A percentile compares a stretch with the other conserved stretches of the same genome.
Conservation (phyloP, 2,888 invertebrate genomes). For the Luperina nickerlii region DNA sequence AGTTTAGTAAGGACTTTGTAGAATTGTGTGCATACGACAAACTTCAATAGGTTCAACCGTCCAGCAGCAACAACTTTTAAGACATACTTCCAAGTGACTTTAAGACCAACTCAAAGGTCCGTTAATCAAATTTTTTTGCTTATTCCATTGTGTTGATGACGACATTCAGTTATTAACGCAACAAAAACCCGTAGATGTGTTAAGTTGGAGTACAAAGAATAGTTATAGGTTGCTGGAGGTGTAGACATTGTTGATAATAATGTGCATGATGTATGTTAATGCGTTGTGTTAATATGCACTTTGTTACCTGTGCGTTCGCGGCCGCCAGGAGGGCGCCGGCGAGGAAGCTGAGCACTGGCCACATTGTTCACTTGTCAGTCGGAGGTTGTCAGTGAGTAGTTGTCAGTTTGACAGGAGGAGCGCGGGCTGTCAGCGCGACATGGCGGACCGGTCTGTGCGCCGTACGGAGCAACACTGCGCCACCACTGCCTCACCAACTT, state of each 20-base stretch:
- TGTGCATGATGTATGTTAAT: constrained; percentile 55
- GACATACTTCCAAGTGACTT: constrained; percentile 19
- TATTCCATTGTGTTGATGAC: constrained; percentile 55
- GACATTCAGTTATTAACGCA: constrained; percentile 48
- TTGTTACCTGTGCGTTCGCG: constrained; percentile 81
- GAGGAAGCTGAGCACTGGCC: constrained; percentile 79
- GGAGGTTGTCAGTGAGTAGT: constrained; percentile 73
- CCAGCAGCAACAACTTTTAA: constrained; percentile 17
- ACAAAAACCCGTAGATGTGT: constrained; percentile 47
- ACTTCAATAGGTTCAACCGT: constrained; percentile 6
- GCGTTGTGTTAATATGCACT: constrained; percentile 46
- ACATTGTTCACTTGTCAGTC: constrained; percentile 78
- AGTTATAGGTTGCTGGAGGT: constrained; percentile 33
- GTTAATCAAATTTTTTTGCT: constrained; percentile 40
- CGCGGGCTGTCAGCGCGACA: constrained; percentile 79
- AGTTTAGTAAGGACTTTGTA: constrained; percentile 30
- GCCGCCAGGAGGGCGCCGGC: constrained; percentile 78
- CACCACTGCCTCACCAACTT: constrained; percentile 80
- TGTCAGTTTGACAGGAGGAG: constrained; percentile 73
- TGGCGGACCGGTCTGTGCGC: constrained; percentile 84
- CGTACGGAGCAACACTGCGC: constrained; percentile 85
- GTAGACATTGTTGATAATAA: constrained; percentile 53
- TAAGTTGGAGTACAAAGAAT: constrained; percentile 35
- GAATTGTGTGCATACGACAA: constrained; percentile 12
- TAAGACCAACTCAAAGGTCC: constrained; percentile 25